phyloP scores from a whole-genome alignment of 2,113 vertebrate genomes.

The Speoplatyrhinus poulsoni region DNA sequence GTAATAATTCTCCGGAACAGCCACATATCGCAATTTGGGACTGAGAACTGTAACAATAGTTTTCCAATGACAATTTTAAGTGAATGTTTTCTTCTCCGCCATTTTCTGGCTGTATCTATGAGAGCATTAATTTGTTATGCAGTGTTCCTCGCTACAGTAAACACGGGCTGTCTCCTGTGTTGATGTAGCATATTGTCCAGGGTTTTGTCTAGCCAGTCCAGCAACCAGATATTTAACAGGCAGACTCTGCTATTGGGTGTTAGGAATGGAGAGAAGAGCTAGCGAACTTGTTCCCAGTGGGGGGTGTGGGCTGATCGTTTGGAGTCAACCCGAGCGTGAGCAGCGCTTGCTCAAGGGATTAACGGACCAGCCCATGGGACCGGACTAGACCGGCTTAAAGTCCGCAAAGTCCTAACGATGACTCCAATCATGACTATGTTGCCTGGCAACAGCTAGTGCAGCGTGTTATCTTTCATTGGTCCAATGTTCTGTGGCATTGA shows the following conservation, averaged over 20 bases:
- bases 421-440: constrained; percentile 41
- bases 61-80: not conserved
- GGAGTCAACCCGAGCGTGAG: constrained; percentile 62
- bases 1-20: not conserved
- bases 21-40: not conserved
- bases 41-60: not conserved
- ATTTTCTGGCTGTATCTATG: not conserved
- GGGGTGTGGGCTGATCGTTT: constrained; percentile 48
- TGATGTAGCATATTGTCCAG: constrained; percentile 36
- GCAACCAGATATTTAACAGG: constrained; percentile 35
- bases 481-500: constrained; percentile 19
- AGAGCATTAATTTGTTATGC: not conserved
- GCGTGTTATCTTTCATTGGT: constrained; percentile 25
- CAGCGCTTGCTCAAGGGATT: constrained; percentile 71
- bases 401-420: too few relatives aligned
- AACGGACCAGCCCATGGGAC: constrained; percentile 54
- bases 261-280: constrained; percentile 22
- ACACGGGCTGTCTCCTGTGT: constrained; percentile 20
- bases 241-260: constrained; percentile 31
- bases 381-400: constrained; percentile 10
- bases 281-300: constrained; percentile 45
- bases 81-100: not conserved
- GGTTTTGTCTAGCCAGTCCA: constrained; percentile 32
- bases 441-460: constrained; percentile 35
- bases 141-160: constrained; percentile 13